phyloP scores from a whole-genome alignment of 2,113 vertebrate genomes.

The Zosterops japonicus region DNA sequence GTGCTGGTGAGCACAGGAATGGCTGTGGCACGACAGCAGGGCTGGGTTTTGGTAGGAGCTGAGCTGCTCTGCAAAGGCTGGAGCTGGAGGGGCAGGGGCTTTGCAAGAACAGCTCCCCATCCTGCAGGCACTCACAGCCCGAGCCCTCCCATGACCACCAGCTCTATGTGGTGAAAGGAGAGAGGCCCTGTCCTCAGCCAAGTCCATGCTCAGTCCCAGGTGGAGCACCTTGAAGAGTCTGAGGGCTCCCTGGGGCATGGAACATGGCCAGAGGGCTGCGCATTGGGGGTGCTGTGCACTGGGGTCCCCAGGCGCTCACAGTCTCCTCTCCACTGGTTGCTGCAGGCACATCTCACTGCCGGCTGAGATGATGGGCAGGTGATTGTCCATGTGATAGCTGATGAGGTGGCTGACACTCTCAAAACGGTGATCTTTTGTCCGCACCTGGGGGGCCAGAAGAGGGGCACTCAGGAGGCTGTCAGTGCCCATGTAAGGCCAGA shows the following conservation, averaged over 20 bases:
- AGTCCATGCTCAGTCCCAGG: background rate
- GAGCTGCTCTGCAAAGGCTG: constrained; percentile 12
- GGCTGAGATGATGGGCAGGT: constrained; percentile 93
- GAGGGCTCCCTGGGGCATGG: background rate
- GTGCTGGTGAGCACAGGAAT: fast-evolving
- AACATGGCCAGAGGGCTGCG: background rate
- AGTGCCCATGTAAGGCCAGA: fast-evolving
- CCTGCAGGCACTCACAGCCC: background rate
- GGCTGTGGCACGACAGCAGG: background rate
- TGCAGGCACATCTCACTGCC: constrained; percentile 97
- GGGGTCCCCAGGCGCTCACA: constrained; percentile 62
- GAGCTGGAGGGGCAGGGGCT: background rate
- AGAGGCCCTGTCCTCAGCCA: background rate
- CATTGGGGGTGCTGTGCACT: background rate
- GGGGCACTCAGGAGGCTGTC: background rate
- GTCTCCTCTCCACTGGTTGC: constrained; percentile 90
- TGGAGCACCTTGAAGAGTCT: background rate
- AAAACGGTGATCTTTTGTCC: constrained; percentile 96
- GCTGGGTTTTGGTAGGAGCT: background rate
- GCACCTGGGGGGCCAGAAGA: constrained; percentile 74
- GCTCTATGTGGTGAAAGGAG: background rate
- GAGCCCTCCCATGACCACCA: background rate
- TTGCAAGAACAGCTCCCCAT: background rate
- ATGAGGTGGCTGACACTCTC: constrained; percentile 97
- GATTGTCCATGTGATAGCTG: constrained; percentile 99